These are phyloP conservation scores for Cylloceria caligata DNA, from an alignment of 2,888 invertebrate genomes.

Conservation along the genomic window DNA sequence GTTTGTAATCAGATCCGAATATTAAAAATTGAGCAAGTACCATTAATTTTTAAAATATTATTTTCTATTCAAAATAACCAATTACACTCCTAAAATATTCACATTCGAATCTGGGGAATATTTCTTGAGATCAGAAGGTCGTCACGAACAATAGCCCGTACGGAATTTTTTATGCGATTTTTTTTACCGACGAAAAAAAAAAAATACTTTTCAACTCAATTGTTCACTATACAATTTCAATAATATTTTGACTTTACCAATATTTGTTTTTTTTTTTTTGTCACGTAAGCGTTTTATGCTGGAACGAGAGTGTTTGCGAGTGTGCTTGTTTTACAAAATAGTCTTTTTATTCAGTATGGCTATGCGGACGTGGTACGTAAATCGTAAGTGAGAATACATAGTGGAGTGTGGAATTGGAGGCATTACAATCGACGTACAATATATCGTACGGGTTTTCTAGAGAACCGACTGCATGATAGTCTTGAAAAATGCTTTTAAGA, in stretches of 20 bases:
- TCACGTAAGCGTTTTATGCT: background rate
- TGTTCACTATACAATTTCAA: background rate
- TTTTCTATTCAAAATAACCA: too few species aligned
- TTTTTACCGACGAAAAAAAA: too few species aligned
- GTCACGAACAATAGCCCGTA: too few species aligned
- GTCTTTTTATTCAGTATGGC: constrained; percentile 38
- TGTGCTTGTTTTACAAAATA: constrained; percentile 49
- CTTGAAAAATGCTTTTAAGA: background rate
- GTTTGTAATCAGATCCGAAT: too few species aligned
- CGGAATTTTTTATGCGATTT: too few species aligned
- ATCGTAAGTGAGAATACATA: constrained; percentile 14
- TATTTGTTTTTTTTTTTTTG: constrained; percentile 31
- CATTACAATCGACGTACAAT: constrained; percentile 32
- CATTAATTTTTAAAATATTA: too few species aligned
- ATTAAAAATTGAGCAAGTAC: too few species aligned
- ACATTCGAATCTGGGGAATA: too few species aligned
- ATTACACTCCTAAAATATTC: too few species aligned
- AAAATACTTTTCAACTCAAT: background rate
- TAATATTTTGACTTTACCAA: background rate
- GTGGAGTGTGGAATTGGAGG: constrained; percentile 59
- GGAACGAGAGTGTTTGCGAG: constrained; percentile 44
- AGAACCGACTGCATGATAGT: constrained; percentile 36
- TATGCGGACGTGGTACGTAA: constrained; percentile 57
- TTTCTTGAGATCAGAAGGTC: too few species aligned
- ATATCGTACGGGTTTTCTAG: constrained; percentile 52